A percentile compares a stretch with the other conserved stretches of the same genome.
Evolutionary conservation across 2,113 vertebrate species (phyloP).

Genomic region (Stigmatopora nigra): DNA sequence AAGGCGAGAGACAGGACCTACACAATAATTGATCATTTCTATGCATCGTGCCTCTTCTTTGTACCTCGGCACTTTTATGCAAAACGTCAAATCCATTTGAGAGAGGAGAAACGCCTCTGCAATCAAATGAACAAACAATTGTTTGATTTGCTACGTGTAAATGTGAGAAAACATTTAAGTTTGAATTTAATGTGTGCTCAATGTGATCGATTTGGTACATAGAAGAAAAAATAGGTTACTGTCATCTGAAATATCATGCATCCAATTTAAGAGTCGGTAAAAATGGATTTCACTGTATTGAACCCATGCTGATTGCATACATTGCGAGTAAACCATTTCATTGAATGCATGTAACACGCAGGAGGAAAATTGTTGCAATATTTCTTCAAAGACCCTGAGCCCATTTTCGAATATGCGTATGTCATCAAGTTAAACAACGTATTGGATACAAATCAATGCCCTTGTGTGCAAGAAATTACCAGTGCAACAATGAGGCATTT

Average conservation of each 20-base stretch:
- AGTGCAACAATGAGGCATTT: constrained; percentile 40
- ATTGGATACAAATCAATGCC: constrained; percentile 38
- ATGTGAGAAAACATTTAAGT: constrained; percentile 13
- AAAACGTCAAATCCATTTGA: constrained; percentile 56
- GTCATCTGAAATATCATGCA: neutral
- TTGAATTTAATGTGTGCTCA: neutral
- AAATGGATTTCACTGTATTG: neutral
- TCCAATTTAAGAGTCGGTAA: no score
- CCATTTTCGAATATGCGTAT: constrained; percentile 31
- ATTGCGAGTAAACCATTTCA: constrained; percentile 15
- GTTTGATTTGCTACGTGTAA: constrained; percentile 25
- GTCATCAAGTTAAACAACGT: constrained; percentile 27
- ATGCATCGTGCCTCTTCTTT: constrained; percentile 50
- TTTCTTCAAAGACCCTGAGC: constrained; percentile 13
- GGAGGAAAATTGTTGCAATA: constrained; percentile 16
- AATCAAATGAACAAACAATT: constrained; percentile 51
- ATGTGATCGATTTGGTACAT: neutral
- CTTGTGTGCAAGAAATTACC: constrained; percentile 55
- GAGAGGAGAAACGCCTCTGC: constrained; percentile 37
- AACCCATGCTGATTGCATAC: neutral
- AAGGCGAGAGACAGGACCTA: constrained; percentile 54
- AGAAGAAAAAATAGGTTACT: neutral
- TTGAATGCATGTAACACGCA: constrained; percentile 9
- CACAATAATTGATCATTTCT: constrained; percentile 61
- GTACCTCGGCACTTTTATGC: constrained; percentile 54